These are phyloP conservation scores for Hirtodrosophila alboralis DNA, from an alignment of 2,888 invertebrate genomes.

Conservation along the genomic window DNA sequence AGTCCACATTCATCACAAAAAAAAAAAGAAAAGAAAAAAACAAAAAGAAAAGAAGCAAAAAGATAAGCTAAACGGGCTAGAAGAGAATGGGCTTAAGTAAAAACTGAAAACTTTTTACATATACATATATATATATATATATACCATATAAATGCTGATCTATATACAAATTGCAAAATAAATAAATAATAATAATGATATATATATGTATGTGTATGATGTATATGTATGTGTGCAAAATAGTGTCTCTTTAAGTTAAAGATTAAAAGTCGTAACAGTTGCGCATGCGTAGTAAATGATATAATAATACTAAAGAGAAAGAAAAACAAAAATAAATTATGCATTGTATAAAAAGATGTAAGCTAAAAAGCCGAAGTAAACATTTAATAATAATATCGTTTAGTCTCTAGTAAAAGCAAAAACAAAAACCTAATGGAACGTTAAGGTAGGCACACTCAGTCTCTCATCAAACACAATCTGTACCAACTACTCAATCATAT, in stretches of 20 bases:
- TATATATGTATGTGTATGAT: constrained; percentile 25
- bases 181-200: constrained; percentile 13
- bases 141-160: constrained; percentile 45
- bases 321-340: constrained; percentile 35
- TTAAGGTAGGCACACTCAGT: constrained; percentile 31
- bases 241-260: constrained; percentile 40
- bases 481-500: constrained; percentile 14
- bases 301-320: constrained; percentile 28
- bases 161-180: constrained; percentile 26
- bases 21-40: constrained; percentile 5
- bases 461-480: constrained; percentile 32
- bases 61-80: constrained; percentile 21
- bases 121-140: constrained; percentile 27
- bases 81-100: constrained; percentile 17
- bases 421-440: constrained; percentile 28
- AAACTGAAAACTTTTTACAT: constrained; percentile 29
- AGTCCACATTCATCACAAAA: constrained; percentile 40
- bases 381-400: constrained; percentile 43
- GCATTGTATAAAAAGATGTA: constrained; percentile 54
- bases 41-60: constrained; percentile 3
- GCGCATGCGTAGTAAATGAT: constrained; percentile 42
- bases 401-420: constrained; percentile 45
- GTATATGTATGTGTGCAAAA: constrained; percentile 38
- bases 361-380: constrained; percentile 52
- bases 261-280: constrained; percentile 20